phyloP scores from a whole-genome alignment of 2,797 vertebrate genomes.

The Ceyx erithaca region DNA sequence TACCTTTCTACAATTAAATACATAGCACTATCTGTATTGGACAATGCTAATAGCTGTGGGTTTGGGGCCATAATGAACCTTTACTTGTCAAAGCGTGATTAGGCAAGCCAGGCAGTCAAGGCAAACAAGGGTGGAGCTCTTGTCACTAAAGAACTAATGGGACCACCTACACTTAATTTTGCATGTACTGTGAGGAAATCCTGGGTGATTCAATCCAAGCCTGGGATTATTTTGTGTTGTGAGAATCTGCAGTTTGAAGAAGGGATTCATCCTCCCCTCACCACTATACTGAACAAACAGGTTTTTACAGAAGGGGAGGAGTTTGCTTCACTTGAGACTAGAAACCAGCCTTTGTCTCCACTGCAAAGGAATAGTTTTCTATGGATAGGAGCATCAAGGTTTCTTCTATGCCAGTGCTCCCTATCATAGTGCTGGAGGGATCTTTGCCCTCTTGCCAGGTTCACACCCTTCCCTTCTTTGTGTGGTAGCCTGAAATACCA shows the following conservation, averaged over 20 bases:
- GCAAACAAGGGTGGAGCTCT: slow-evolving; percentile 8
- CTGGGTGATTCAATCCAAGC: not conserved
- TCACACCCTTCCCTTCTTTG: not conserved
- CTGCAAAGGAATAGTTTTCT: not conserved
- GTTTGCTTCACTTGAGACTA: not conserved
- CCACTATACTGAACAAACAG: not conserved
- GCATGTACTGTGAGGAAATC: not conserved
- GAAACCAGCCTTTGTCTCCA: not conserved
- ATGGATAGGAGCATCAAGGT: not conserved
- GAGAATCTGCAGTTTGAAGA: not conserved
- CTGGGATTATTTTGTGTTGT: not conserved
- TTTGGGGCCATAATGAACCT: not conserved
- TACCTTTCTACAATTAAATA: not conserved
- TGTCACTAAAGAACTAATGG: not conserved
- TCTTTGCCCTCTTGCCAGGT: not conserved
- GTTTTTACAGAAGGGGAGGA: not conserved
- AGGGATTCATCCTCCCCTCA: not conserved
- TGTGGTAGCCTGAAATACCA: not conserved
- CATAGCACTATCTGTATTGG: not conserved
- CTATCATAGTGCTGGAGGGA: not conserved
- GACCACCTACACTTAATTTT: not conserved
- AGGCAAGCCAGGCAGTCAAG: not conserved
- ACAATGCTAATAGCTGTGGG: not conserved
- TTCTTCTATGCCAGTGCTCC: not conserved
- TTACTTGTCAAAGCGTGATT: not conserved